Evolutionary conservation across 2,113 vertebrate genomes (phyloP).

Genomic region (Passer montanus): DNA sequence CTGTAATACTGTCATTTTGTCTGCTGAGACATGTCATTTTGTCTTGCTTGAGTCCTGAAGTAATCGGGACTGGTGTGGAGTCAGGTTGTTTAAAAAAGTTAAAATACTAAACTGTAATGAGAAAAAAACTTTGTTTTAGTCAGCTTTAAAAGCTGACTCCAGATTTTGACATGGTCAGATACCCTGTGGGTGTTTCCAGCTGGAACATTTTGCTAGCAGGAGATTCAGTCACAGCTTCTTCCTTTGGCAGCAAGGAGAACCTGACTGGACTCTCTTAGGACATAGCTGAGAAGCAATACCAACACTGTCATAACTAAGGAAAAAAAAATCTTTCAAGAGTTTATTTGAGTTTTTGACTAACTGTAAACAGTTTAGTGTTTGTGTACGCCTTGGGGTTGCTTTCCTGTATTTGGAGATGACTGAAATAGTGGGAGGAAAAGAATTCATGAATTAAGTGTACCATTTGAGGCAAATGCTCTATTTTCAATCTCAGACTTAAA

Average conservation of each 20-base stretch:
- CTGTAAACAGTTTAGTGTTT: background rate
- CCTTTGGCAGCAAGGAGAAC: background rate
- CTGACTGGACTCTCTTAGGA: background rate
- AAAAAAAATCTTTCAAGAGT: background rate
- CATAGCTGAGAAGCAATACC: background rate
- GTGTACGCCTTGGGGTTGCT: background rate
- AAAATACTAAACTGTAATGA: background rate
- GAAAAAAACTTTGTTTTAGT: background rate
- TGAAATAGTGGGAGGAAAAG: background rate
- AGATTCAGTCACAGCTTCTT: background rate
- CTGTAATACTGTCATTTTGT: background rate
- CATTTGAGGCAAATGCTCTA: background rate
- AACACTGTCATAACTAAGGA: background rate
- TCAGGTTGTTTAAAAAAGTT: background rate
- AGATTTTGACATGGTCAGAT: background rate
- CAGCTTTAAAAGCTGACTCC: background rate
- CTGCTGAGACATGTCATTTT: accelerated
- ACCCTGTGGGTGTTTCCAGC: background rate
- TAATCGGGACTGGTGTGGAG: background rate
- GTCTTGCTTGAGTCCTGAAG: background rate
- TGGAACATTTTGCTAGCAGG: background rate
- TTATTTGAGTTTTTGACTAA: constrained; percentile 8
- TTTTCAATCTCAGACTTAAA: constrained; percentile 6
- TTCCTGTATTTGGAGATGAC: constrained; percentile 10
- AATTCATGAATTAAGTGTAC: background rate